Percentiles rank a stretch among this genome's conserved stretches.
phyloP scores from a whole-genome alignment of 2,888 invertebrate genomes.

The Ophioninae sp. region DNA sequence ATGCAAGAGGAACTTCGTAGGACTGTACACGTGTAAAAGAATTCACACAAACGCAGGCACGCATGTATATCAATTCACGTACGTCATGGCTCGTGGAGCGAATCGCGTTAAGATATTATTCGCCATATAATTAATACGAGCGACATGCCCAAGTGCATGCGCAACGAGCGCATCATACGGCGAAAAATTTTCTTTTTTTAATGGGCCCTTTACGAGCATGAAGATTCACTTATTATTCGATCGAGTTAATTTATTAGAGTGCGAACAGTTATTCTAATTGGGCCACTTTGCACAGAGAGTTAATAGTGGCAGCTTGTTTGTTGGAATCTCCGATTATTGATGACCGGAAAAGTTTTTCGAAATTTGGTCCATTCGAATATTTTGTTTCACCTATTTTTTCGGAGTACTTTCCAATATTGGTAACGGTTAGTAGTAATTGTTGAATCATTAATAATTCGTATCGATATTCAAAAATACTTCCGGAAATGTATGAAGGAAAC shows the following conservation, averaged over 20 bases:
- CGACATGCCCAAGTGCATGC: slow-evolving; percentile 38
- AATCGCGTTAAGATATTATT: slow-evolving; percentile 41
- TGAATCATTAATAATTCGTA: background rate
- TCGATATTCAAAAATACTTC: no score
- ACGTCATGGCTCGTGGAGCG: slow-evolving; percentile 36
- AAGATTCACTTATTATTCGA: slow-evolving; percentile 34
- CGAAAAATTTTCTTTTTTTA: slow-evolving; percentile 24
- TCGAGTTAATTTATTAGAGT: background rate
- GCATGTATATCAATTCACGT: background rate
- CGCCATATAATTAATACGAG: slow-evolving; percentile 58
- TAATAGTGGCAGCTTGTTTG: background rate
- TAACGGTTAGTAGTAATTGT: background rate
- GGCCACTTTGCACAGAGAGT: slow-evolving; percentile 5
- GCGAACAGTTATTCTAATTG: background rate
- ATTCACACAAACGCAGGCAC: background rate
- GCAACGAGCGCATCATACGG: slow-evolving; percentile 41
- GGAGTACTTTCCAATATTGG: background rate
- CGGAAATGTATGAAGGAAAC: no score
- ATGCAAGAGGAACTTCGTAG: slow-evolving; percentile 38
- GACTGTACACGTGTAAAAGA: background rate
- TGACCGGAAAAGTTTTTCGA: background rate
- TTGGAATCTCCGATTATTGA: background rate
- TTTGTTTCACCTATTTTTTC: background rate
- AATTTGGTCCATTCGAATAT: background rate
- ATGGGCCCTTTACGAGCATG: slow-evolving; percentile 33